Evolutionary conservation across 2,113 vertebrate genomes (phyloP), one percentile per base, ranked within the genome.

Genomic region (Microtus pennsylvanicus): DNA sequence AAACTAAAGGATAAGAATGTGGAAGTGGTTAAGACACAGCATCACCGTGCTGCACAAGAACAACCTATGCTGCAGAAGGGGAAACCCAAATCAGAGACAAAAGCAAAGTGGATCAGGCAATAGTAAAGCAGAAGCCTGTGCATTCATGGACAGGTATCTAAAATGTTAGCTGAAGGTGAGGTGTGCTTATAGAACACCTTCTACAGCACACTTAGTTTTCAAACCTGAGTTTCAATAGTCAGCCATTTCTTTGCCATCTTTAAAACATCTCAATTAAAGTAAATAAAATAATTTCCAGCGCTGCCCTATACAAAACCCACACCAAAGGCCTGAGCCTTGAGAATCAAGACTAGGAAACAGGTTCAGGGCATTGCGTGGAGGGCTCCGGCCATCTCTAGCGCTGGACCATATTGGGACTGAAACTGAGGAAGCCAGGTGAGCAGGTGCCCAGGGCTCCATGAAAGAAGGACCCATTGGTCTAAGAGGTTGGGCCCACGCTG

Each of bases 401-500:
- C 11, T 0, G 21, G 11, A 16, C 47, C 69, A 21, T 2, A 5
- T 26, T 2, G 28, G 22, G 17, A 38, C 35, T 52, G 13, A 8
- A 88, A 19, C 35, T 74, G 7, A 65, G 69, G 78, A 42, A 72
- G 30, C 2, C 4, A 17, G 10, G 7, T 75, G 13, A 24, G 33
- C 55, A 35, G 47, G 45, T 17, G 3, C 19, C 1, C 1, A 3
- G 16, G 33, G 42, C 50, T 89, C 58, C 30, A 63, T 65, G n/a
- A 5, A 77, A 35, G 33, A 61, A 65, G 58, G 26, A 7, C 3
- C n/a, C 33, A 8, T 67, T 17, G 0, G 28, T 38, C 52, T 38
- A 21, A 1, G 21, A 14, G 50, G 28, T 1, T 52, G 65, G 8
- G 17, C 12, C n/a, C 38, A 61, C 1, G 0, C 0, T 28, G n/a